Base-by-base conservation (phyloP, 92 coral and sea anemone genomes). In the Porites rus region DNA sequence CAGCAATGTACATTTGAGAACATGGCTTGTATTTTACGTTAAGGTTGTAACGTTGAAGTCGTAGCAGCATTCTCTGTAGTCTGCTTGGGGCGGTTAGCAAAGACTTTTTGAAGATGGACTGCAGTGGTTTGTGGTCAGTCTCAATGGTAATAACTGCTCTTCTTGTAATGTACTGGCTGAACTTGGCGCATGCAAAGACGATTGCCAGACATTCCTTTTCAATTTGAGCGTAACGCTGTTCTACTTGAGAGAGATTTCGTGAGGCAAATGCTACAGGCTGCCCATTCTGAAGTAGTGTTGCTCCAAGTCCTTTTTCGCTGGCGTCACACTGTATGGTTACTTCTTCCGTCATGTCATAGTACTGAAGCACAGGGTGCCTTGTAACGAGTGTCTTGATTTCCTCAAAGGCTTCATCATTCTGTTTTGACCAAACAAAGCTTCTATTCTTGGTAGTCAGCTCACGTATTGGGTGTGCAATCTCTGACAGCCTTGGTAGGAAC, bases 401-500 rank as follows among this genome's bases (percentile, higher is more conserved):
- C 21, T 51, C 62, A 61, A 80, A 80, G 84, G 84, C 38, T 66
- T 65, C 64, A 12, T 80, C 84, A 65, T 80, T 76, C 75, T 66
- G 64, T 3, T 51, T 69, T 1, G 63, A 19, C 75, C 75, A 28
- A 28, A 28, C 31, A 3, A 28, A 79, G 5, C 10, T 69, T 7
- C 13, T 65, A 69, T 69, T 43, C 65, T 80, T 66, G 4, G 9
- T 63, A 12, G 92, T 82, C 72, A 84, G 84, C 16, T 89, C 80
- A 52, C 89, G 63, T 56, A 77, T 62, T 68, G 92, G 88, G 38
- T 84, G 84, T 18, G 92, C 79, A 50, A 72, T 65, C 78, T 89
- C 92, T 24, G 92, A 89, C 78, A 89, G 65, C 76, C 79, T 77
- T 0, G 88, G 85, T 9, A 89, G 76, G 77, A 89, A 84, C 69